phyloP scores from a whole-genome alignment of 2,113 vertebrate genomes.

The Mus spicilegus region DNA sequence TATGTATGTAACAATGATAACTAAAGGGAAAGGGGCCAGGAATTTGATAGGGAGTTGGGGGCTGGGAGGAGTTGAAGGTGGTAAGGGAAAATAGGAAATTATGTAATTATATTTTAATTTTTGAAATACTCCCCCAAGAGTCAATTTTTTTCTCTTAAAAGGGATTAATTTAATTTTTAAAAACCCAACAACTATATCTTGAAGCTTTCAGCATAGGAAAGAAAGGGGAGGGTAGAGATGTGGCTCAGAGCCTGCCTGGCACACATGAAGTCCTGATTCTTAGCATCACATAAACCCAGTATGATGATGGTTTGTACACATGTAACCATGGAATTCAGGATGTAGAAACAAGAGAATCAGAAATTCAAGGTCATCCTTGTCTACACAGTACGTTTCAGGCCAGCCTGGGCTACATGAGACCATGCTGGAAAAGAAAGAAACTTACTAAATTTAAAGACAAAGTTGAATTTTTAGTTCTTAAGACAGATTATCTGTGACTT shows the following conservation, averaged over 20 bases:
- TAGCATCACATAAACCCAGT: not conserved
- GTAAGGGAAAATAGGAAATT: not conserved
- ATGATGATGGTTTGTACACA: not conserved
- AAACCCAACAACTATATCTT: not conserved
- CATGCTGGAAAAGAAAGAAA: not conserved
- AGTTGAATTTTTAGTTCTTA: conserved; percentile 52
- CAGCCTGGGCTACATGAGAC: not conserved
- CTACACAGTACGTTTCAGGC: not conserved
- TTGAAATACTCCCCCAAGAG: not conserved
- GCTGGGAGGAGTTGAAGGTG: not conserved
- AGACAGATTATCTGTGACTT: conserved; percentile 70
- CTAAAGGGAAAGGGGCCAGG: not conserved
- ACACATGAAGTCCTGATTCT: not conserved
- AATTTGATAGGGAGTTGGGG: not conserved
- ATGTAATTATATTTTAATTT: not conserved
- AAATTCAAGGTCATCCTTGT: not conserved
- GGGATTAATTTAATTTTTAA: not conserved
- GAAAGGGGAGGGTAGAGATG: not conserved
- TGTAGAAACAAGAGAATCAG: not conserved
- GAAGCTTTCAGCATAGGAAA: not conserved
- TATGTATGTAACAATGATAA: not conserved
- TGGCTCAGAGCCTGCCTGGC: not conserved
- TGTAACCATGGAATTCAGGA: not conserved
- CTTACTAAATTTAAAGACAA: conserved; percentile 62
- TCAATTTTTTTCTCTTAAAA: not conserved